A percentile compares a stretch with the other conserved stretches of the same genome.
phyloP scores from a whole-genome alignment of 2,797 vertebrate genomes.

The Betta splendens region DNA sequence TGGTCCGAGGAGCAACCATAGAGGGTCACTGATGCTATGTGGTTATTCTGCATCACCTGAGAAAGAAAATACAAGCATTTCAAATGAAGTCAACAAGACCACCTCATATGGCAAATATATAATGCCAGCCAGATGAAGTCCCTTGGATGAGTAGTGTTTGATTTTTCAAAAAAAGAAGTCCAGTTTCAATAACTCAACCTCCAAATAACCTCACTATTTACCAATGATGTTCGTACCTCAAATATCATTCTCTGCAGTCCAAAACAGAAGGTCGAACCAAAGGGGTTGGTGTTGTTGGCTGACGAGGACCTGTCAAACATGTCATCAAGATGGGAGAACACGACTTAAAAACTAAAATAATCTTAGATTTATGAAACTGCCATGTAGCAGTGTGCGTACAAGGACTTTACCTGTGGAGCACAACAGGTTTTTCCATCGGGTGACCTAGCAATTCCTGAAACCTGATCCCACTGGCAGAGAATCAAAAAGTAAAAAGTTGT shows the following conservation, averaged over 20 bases:
- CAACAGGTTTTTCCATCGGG: conserved; percentile 96
- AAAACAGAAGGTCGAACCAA: conserved; percentile 98
- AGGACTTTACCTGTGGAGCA: conserved; percentile 91
- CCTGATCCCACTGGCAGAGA: conserved; percentile 91
- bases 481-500: background rate
- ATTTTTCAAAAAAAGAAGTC: no score
- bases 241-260: conserved; percentile 99
- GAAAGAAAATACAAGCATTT: conserved; percentile 20
- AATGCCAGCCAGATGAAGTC: no score
- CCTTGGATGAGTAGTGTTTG: background rate
- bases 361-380: no score
- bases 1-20: conserved; percentile 89
- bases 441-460: conserved; percentile 95
- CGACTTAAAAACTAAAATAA: no score
- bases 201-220: no score
- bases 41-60: conserved; percentile 99
- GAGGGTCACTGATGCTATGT: conserved; percentile 98
- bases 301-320: conserved; percentile 89
- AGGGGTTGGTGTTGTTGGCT: conserved; percentile 98
- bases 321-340: no score
- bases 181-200: no score
- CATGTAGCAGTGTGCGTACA: background rate
- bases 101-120: background rate
- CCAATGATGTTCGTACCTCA: conserved; percentile 92
- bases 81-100: background rate